Evolutionary conservation across 2,113 vertebrate genomes (phyloP).

Genomic region (Charina bottae): DNA sequence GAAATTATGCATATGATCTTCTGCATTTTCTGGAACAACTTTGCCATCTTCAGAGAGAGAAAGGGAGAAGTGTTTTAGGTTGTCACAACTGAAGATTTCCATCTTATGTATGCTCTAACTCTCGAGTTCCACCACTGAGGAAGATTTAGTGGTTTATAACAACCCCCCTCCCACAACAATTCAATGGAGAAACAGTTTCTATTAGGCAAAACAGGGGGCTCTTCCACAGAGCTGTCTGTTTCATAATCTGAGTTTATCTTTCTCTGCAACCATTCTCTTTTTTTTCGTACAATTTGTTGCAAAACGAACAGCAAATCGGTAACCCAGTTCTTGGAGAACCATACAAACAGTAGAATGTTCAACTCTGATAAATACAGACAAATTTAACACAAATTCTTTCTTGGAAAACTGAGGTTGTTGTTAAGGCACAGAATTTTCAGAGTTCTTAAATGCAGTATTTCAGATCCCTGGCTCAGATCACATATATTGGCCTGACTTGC

Average conservation of each 20-base stretch:
- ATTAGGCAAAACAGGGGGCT: neutral
- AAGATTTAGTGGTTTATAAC: neutral
- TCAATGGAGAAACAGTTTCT: neutral
- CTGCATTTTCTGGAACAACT: neutral
- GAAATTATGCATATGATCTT: neutral
- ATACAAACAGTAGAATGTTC: neutral
- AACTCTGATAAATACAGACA: neutral
- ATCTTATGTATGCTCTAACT: neutral
- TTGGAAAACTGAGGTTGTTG: neutral
- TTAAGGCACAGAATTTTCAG: neutral
- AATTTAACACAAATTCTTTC: neutral
- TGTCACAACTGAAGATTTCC: neutral
- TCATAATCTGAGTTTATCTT: neutral
- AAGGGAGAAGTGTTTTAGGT: neutral
- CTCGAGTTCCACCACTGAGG: neutral
- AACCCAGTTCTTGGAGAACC: neutral
- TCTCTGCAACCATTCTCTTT: neutral
- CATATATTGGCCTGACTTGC: slow-evolving; percentile 18
- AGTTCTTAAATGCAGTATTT: slow-evolving; percentile 12
- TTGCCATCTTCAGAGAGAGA: neutral
- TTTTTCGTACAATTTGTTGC: neutral
- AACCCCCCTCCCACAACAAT: neutral
- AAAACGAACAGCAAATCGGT: neutral
- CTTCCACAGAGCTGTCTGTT: neutral
- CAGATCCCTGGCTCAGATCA: neutral